Base-by-base conservation (phyloP, 1,140 invertebrate species). In the Leguminivora glycinivorella region DNA sequence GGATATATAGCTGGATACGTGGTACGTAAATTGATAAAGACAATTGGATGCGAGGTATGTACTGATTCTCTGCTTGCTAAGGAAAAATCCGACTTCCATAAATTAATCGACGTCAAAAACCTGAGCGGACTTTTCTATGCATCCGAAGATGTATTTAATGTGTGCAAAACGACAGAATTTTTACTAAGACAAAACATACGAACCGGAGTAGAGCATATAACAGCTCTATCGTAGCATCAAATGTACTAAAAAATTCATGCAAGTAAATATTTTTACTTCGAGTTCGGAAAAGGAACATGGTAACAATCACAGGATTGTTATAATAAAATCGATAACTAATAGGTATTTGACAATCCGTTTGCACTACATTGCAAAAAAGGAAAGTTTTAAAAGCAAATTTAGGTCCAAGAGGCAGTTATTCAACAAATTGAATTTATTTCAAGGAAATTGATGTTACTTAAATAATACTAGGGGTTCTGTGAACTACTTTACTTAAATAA, bases 31-130 rank as follows among this genome's bases (percentile, higher is more conserved):
- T 56, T 56, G 22, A 17, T 19, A 17, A 56, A 56, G n/a, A 6
- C n/a, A 7, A 56, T 56, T 19, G 2, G 19, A 19, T 56, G 47
- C 19, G 9, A 56, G 1, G 9, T 19, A 19, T 56, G 47, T 19
- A 56, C n/a, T 5, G 22, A 24, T 4, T 24, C n/a, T 9, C 19
- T 56, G n/a, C 47, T 56, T 5, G n/a, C 47, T 2, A 56, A 56
- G 10, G 47, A 56, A 56, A 17, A 12, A 56, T 5, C 17, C n/a
- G 19, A 17, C 2, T 56, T 56, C 22, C 47, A 56, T 56, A 56
- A 56, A 56, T 56, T 56, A 19, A 56, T 56, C 2, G 47, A 56
- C 17, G 22, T 56, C 4, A 56, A 56, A 56, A 24, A 56, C 47
- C 4, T 56, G 3, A 17, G 47, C 5, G 47, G 47, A 56, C 19